Percentiles rank a stretch among this genome's conserved stretches.
Evolutionary conservation across 2,797 vertebrate genomes (phyloP).

Genomic region (Zenarchopterus dispar): DNA sequence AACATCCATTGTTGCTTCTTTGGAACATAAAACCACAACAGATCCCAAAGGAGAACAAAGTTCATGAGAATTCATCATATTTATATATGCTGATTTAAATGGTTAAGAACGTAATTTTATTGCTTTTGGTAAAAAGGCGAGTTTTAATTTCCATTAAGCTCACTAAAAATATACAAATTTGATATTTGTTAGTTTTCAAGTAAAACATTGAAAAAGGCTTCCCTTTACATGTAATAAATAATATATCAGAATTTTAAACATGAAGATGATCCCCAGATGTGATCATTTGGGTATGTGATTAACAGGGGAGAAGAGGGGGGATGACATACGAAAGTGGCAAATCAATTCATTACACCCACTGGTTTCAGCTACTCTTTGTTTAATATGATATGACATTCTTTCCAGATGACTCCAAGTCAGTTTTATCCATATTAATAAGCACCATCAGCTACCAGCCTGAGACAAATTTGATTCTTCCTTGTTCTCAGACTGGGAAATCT

Average conservation of each 20-base stretch:
- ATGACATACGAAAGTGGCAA: constrained; percentile 57
- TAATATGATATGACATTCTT: constrained; percentile 78
- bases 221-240: constrained; percentile 29
- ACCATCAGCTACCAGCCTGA: neutral
- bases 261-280: constrained; percentile 61
- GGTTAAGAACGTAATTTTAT: no score
- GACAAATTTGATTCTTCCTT: constrained; percentile 46
- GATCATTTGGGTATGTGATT: no score
- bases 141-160: no score
- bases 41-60: no score
- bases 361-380: constrained; percentile 76
- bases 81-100: no score
- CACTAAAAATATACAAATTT: neutral
- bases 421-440: constrained; percentile 64
- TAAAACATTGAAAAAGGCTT: constrained; percentile 15
- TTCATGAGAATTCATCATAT: no score
- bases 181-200: constrained; percentile 8
- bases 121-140: no score
- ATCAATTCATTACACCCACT: constrained; percentile 71
- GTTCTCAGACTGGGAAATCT: constrained; percentile 46
- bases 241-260: constrained; percentile 51
- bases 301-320: constrained; percentile 32
- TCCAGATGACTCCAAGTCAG: constrained; percentile 70
- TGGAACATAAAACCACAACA: no score
- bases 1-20: no score